Evolutionary conservation across 2,888 invertebrate genomes (phyloP).

Genomic region (Artemia sp.): DNA sequence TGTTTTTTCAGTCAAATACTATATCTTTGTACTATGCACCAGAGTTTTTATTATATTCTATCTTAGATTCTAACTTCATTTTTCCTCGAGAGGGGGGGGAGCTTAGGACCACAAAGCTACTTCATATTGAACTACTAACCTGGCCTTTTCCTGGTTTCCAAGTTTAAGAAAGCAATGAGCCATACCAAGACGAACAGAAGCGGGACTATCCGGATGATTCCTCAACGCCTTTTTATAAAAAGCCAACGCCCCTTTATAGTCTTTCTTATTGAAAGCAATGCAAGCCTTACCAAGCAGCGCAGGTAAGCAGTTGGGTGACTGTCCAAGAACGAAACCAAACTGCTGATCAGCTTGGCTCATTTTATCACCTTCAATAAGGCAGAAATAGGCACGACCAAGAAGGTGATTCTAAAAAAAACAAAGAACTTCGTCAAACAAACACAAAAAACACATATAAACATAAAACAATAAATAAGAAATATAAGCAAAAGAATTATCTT

Average conservation of each 20-base stretch:
- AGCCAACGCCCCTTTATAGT: slow-evolving; percentile 80
- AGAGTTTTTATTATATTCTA: too few species aligned
- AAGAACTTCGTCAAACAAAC: neutral
- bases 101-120: too few species aligned
- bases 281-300: slow-evolving; percentile 95
- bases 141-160: slow-evolving; percentile 85
- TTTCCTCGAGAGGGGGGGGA: too few species aligned
- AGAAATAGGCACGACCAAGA: slow-evolving; percentile 92
- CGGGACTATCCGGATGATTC: slow-evolving; percentile 91
- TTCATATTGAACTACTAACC: slow-evolving; percentile 34
- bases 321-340: slow-evolving; percentile 95
- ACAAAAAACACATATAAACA: slow-evolving; percentile 19
- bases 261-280: slow-evolving; percentile 94
- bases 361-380: slow-evolving; percentile 92
- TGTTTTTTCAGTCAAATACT: too few species aligned
- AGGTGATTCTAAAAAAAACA: slow-evolving; percentile 61
- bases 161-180: slow-evolving; percentile 96
- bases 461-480: neutral
- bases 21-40: too few species aligned
- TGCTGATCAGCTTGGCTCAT: slow-evolving; percentile 99
- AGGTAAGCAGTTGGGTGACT: slow-evolving; percentile 86
- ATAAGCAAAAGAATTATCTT: slow-evolving; percentile 17
- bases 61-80: too few species aligned
- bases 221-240: slow-evolving; percentile 94
- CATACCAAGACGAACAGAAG: slow-evolving; percentile 83